Evolutionary conservation across 2,113 vertebrate species (phyloP).

Genomic region (Leptodactylus fuscus): DNA sequence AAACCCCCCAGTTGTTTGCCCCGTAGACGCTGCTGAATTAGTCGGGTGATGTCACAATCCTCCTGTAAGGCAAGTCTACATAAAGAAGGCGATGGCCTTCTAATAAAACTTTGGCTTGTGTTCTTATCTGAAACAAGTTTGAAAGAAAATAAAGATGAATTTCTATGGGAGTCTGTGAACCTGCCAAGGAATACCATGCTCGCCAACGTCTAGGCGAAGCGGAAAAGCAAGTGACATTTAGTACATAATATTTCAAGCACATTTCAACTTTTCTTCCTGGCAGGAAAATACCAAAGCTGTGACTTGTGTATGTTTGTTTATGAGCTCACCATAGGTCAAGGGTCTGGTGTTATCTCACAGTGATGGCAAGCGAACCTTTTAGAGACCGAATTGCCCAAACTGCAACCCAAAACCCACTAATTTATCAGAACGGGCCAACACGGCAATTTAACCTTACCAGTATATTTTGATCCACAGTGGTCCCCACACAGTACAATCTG

Average conservation of each 20-base stretch:
- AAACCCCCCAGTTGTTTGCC: no score
- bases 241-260: not conserved
- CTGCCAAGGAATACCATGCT: not conserved
- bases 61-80: not conserved
- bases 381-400: no score
- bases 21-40: not conserved
- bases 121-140: not conserved
- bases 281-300: no score
- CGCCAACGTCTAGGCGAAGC: not conserved
- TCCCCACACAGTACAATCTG: no score
- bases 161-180: not conserved
- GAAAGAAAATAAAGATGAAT: conserved; percentile 4
- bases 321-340: no score
- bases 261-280: not conserved
- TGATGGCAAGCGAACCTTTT: no score
- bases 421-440: no score
- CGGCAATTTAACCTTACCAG: no score
- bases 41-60: not conserved
- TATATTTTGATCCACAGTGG: no score
- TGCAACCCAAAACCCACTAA: no score
- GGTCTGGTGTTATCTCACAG: no score
- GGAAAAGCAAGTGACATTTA: not conserved
- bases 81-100: not conserved
- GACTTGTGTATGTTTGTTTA: no score
- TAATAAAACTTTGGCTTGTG: not conserved